Evolutionary conservation across 2,888 invertebrate species (phyloP), one percentile per base, ranked within the genome.

Genomic region (Acleris sparsana): DNA sequence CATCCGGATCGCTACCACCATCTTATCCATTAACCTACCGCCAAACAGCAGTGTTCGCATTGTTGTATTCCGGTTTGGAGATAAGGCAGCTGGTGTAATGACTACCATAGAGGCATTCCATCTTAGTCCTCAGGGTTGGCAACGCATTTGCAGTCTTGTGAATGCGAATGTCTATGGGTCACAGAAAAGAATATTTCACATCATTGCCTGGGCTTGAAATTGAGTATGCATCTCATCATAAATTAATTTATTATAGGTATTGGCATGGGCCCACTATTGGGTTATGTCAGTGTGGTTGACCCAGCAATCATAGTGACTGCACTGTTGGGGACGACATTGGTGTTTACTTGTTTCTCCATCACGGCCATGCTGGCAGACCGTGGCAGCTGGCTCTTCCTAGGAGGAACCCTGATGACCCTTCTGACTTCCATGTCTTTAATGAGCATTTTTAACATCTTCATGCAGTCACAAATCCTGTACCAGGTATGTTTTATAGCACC

Each of bases 341-440:
- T 99, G 63, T 99, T 99, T 88, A 95, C 96, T 17, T 97, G 98
- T 77, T 98, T 99, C 93, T 96, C 97, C 20, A 87, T 98, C 76
- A 96, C 97, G 60, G 95, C 99, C 4, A 94, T 99, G 83, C 93
- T 97, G 73, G 97, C 97, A 61, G 95, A 97, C 73, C 95, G 97
- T 71, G 97, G 99, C 72, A 95, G 96, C 81, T 99, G 95, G 94
- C 92, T 99, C 65, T 98, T 96, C 88, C 93, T 99, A 56, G 99
- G 99, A 70, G 98, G 98, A 75, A 95, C 96, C 66, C 93, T 99
- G 72, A 95, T 97, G 93, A 97, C 98, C 51, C 90, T 97, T 53
- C 90, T 99, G 57, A 95, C 96, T 71, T 95, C 96, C 61, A 94
- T 98, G 93, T 93, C 97, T 63, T 77, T 98, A 29, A 93, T 97